Base-by-base conservation (phyloP, 2,888 invertebrate species). In the Bugulina stolonifera region DNA sequence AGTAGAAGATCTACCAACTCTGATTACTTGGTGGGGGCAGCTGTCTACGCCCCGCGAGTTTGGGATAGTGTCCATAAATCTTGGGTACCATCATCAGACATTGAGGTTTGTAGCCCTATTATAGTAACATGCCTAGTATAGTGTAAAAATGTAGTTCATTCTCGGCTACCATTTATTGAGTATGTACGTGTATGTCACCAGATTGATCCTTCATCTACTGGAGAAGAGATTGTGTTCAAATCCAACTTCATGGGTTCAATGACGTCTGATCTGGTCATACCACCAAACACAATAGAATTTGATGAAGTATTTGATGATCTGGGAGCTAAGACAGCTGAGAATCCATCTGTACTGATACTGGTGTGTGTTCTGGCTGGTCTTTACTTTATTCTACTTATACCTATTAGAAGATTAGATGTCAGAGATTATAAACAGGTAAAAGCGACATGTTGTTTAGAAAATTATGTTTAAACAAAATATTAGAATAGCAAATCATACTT, bases 271-370 rank as follows among this genome's bases (percentile, higher is more conserved):
- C 25, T 55, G 55, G 10, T 25, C 55, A 55, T 25, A 3, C 55
- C 55, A 5, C 55, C 55, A 5, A 55, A 55, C 55, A 55, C 55
- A 5, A 55, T 55, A n/a, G 55, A 55, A 5, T 55, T n/a, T 25
- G 25, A 55, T 55, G 25, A 18, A 55, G 55, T 55, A 23, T 55
- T 55, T 55, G 55, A 55, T 55, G 55, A 55, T n/a, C 55, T 55
- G 25, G 55, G 55, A 55, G 55, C 55, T n/a, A 55, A 55, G 55
- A 55, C 55, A 5, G 25, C n/a, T 14, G 55, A 55, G 25, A 55
- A 55, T 55, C 55, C 55, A 14, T 55, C 5, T 55, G 55, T 55
- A 5, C 55, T 55, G 55, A 55, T 55, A 14, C n/a, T 55, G 5
- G 55, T 55, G 14, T 55, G 55, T 55, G 10, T 55, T 5, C 10